Base-by-base conservation (phyloP, 2,888 invertebrate genomes). In the Monoplex corrugatus region DNA sequence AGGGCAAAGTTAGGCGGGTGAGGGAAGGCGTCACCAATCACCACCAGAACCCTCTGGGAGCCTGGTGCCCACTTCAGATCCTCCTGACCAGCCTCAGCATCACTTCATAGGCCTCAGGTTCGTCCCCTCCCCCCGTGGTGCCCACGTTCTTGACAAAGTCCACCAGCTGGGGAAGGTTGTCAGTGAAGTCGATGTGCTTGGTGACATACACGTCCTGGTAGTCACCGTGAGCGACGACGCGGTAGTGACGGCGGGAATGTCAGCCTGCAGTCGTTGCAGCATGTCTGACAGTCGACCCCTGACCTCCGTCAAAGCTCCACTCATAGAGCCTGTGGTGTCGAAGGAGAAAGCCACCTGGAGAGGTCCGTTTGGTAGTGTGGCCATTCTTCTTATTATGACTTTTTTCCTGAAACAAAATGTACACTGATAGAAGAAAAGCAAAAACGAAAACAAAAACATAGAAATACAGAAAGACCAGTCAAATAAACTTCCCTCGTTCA, bases 161-260 rank as follows among this genome's bases (percentile, higher is more conserved):
- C 50, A 92, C 92, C 85, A 95, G 91, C 43, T 92, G 83, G 13
- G 78, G 88, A 0, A 93, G 92, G 87, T 94, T 92, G 83, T 90
- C 90, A 19, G 93, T 92, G 86, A 94, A 93, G 87, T 95, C 93
- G 2, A 93, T 87, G 87, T 89, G 91, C 89, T 95, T 93, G 35
- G 95, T 95, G 85, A 94, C 92, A 91, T 95, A 95, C 28, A 90
- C 90, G 91, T 95, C 95, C 85, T 95, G 95, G 90, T 95, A 95
- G 90, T 95, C 95, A 0, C 95, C 95, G 86, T 95, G 95, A 1
- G 95, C 95, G 38, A 95, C 92, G 38, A 95, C 92, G 94, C 94
- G 19, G 95, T 93, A n/a, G 93, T 92, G 68, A 95, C 93, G 8
- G 92, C 93, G 0, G 95, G 94, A 63, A 95, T 94, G 91, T 95